Evolutionary conservation across 2,888 invertebrate species (phyloP).

Genomic region (Hyposoter dolosus): DNA sequence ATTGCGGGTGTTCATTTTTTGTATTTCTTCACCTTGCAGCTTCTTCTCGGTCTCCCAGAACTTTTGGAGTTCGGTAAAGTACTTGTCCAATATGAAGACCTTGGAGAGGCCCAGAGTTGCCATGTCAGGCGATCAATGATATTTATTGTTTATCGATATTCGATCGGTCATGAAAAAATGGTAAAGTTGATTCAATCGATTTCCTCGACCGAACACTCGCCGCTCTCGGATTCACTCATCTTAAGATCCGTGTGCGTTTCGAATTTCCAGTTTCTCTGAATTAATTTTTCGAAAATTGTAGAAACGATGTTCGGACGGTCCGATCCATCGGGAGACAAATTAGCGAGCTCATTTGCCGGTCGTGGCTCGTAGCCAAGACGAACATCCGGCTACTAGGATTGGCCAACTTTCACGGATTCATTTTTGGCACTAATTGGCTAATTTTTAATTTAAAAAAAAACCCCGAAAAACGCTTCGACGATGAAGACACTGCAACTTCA

Average conservation of each 20-base stretch:
- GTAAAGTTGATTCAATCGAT: constrained; percentile 60
- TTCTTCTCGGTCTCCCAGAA: constrained; percentile 99
- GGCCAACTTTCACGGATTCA: neutral
- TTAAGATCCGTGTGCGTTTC: constrained; percentile 46
- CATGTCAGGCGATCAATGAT: constrained; percentile 87
- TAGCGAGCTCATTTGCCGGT: neutral
- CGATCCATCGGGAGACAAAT: constrained; percentile 8
- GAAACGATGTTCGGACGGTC: neutral
- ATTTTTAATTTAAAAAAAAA: neutral
- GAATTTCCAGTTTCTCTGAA: neutral
- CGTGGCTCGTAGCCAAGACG: neutral
- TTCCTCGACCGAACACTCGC: constrained; percentile 75
- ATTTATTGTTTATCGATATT: neutral
- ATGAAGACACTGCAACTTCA: constrained; percentile 39
- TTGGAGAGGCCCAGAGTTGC: constrained; percentile 98
- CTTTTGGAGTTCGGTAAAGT: constrained; percentile 98
- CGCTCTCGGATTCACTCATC: constrained; percentile 81
- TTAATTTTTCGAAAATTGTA: neutral
- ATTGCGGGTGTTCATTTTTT: constrained; percentile 23
- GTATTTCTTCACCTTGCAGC: constrained; percentile 91
- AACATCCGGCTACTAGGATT: neutral
- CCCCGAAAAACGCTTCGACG: neutral
- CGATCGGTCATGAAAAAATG: constrained; percentile 60
- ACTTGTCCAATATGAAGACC: constrained; percentile 99
- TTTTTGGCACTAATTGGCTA: neutral